Evolutionary conservation across 2,113 vertebrate species (phyloP).

Genomic region (Pachypanchax playfairii): DNA sequence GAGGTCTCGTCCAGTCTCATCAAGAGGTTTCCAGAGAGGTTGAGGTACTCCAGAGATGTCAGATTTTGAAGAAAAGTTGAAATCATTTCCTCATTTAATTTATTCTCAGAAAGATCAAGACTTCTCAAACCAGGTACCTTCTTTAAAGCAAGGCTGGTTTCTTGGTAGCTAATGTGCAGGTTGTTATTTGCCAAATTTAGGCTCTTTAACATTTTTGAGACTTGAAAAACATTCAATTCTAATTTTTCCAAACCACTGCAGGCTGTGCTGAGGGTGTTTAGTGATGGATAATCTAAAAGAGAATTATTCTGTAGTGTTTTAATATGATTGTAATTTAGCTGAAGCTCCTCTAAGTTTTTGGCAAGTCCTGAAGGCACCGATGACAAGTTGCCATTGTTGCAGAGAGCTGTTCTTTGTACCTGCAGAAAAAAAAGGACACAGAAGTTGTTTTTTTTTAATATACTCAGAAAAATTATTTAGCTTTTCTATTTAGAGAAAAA

Average conservation of each 20-base stretch:
- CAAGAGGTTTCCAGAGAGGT: slow-evolving; percentile 86
- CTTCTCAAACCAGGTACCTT: slow-evolving; percentile 70
- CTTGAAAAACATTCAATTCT: slow-evolving; percentile 72
- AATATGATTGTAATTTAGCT: slow-evolving; percentile 87
- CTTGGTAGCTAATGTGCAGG: slow-evolving; percentile 76
- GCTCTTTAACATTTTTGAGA: slow-evolving; percentile 69
- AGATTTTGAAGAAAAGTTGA: slow-evolving; percentile 82
- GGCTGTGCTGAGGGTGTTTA: slow-evolving; percentile 83
- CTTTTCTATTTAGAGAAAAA: too few species aligned
- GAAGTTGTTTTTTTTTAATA: neutral
- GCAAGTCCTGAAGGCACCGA: slow-evolving; percentile 79
- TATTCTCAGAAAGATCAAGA: slow-evolving; percentile 89
- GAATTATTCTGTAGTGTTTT: slow-evolving; percentile 77
- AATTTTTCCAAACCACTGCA: slow-evolving; percentile 81
- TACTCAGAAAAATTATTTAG: too few species aligned
- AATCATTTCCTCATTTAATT: slow-evolving; percentile 85
- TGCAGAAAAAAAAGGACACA: slow-evolving; percentile 61
- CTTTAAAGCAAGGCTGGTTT: slow-evolving; percentile 80
- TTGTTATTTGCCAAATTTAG: slow-evolving; percentile 86
- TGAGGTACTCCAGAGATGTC: slow-evolving; percentile 86
- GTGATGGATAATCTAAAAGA: slow-evolving; percentile 77
- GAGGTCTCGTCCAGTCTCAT: slow-evolving; percentile 83
- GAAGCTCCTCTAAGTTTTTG: slow-evolving; percentile 73
- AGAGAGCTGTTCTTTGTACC: slow-evolving; percentile 79
- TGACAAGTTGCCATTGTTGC: slow-evolving; percentile 74